Percentiles rank a stretch among this genome's conserved stretches.
Evolutionary conservation across 1,140 invertebrate species (phyloP).

Genomic region (Drosophila miranda): DNA sequence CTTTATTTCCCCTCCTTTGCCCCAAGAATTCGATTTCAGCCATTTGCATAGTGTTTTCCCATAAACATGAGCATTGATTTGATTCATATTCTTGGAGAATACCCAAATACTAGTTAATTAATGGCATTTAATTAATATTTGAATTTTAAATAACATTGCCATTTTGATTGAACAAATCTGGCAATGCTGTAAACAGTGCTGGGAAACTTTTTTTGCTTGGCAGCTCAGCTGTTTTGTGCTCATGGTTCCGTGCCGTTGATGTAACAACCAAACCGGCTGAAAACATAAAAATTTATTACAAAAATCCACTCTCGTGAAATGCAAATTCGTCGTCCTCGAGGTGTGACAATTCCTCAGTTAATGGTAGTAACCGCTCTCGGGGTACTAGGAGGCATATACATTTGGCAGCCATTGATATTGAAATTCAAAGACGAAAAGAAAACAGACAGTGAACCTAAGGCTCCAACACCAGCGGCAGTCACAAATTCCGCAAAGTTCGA

Average conservation of each 20-base stretch:
- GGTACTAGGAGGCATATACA: constrained; percentile 78
- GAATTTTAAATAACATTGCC: constrained; percentile 4
- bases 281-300: constrained; percentile 25
- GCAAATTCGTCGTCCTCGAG: constrained; percentile 81
- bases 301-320: constrained; percentile 44
- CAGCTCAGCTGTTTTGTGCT: constrained; percentile 20
- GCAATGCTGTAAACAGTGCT: constrained; percentile 26
- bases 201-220: background rate
- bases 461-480: constrained; percentile 10
- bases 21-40: background rate
- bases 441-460: constrained; percentile 9
- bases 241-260: constrained; percentile 10
- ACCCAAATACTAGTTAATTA: too few relatives aligned
- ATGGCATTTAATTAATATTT: constrained; percentile 9
- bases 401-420: constrained; percentile 80
- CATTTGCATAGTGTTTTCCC: background rate
- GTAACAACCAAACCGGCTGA: constrained; percentile 27
- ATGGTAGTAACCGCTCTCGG: constrained; percentile 81
- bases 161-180: background rate
- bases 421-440: constrained; percentile 64
- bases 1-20: background rate
- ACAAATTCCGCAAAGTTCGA: constrained; percentile 49
- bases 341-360: constrained; percentile 78
- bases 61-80: background rate
- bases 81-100: background rate